Evolutionary conservation across 2,888 invertebrate species (phyloP).

Genomic region (Sphaerophoria rueppellii): DNA sequence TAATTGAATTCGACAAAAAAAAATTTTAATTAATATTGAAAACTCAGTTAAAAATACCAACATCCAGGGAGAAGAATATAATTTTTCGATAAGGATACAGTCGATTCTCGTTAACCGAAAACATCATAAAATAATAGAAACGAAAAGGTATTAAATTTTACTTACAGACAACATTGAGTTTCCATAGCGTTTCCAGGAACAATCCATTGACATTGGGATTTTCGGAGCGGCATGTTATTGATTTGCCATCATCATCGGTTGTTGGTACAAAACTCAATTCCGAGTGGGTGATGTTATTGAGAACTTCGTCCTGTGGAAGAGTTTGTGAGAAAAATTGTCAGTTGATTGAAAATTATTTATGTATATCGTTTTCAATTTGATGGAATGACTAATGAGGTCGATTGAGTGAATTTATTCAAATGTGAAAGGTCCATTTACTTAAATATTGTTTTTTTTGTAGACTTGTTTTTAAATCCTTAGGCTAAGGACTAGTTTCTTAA

Average conservation of each 20-base stretch:
- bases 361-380: too few species aligned
- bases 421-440: too few species aligned
- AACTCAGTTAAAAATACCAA: slow-evolving; percentile 14
- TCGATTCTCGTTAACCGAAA: neutral
- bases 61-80: neutral
- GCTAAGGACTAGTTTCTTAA: too few species aligned
- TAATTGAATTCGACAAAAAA: neutral
- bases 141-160: neutral
- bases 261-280: slow-evolving; percentile 94
- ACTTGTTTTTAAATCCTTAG: too few species aligned
- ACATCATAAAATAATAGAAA: too few species aligned
- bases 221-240: slow-evolving; percentile 93
- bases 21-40: slow-evolving; percentile 31
- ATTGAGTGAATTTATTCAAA: too few species aligned
- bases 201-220: slow-evolving; percentile 94
- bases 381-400: too few species aligned
- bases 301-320: slow-evolving; percentile 87
- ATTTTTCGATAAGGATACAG: neutral
- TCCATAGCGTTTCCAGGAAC: slow-evolving; percentile 92
- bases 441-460: too few species aligned
- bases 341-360: neutral
- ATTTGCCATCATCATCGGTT: slow-evolving; percentile 94
- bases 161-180: slow-evolving; percentile 95
- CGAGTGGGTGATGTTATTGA: slow-evolving; percentile 92
- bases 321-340: neutral